These are phyloP conservation scores for Cheirogaleus medius DNA, from an alignment of 2,113 vertebrate genomes.

Conservation along the genomic window DNA sequence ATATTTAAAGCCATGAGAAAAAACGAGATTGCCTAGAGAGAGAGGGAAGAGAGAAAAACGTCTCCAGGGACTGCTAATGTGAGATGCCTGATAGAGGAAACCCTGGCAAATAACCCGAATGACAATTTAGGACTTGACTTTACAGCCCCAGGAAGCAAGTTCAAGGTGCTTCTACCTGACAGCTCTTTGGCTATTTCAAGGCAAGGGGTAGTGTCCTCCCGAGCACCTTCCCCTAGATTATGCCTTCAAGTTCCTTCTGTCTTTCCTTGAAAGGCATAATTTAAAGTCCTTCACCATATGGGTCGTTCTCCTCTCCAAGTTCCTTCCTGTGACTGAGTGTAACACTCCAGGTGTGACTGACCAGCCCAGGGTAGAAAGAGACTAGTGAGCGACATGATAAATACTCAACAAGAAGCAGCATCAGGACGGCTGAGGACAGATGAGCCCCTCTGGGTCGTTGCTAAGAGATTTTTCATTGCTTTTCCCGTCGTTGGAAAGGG, in stretches of 20 bases:
- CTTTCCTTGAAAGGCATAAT: neutral
- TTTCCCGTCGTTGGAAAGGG: neutral
- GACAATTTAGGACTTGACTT: neutral
- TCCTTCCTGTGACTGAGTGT: neutral
- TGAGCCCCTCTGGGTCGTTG: neutral
- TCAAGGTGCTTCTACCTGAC: neutral
- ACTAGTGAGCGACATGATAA: neutral
- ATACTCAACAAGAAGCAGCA: neutral
- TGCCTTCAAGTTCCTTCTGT: neutral
- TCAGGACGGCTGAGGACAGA: neutral
- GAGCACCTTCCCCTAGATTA: neutral
- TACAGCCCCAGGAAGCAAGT: neutral
- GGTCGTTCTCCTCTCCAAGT: neutral
- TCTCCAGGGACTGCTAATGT: neutral
- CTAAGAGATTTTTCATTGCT: slow-evolving; percentile 12
- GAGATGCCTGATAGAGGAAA: neutral
- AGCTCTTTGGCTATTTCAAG: neutral
- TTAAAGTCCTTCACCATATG: neutral
- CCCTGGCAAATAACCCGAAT: neutral
- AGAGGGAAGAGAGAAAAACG: neutral
- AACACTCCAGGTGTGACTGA: neutral
- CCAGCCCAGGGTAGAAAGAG: neutral
- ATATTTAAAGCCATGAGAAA: slow-evolving; percentile 33
- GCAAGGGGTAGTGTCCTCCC: too few species aligned
- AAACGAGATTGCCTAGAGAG: neutral